Percentiles rank a stretch among this genome's conserved stretches.
Conservation (phyloP, 2,888 invertebrate species). For the Alentia gelatinosa region DNA sequence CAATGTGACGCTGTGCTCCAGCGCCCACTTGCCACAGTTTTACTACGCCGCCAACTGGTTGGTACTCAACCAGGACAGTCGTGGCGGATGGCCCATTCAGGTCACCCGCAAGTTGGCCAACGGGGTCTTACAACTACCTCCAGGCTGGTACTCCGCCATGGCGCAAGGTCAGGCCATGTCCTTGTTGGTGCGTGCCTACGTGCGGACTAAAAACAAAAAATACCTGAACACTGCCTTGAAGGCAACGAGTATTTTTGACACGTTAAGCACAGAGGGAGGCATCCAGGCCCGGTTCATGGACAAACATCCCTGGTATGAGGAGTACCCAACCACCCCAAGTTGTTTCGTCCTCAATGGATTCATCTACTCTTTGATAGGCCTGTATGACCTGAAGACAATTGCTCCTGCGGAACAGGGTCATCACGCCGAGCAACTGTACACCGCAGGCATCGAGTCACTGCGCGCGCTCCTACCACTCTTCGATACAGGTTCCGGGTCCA, state of each 20-base stretch:
- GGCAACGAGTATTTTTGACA: conserved; percentile 88
- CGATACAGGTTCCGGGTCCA: conserved; percentile 95
- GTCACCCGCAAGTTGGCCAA: conserved; percentile 84
- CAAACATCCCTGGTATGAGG: conserved; percentile 96
- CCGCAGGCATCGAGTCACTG: conserved; percentile 85
- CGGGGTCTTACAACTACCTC: conserved; percentile 88
- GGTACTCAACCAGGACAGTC: conserved; percentile 89
- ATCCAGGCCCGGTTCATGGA: conserved; percentile 86
- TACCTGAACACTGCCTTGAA: conserved; percentile 91
- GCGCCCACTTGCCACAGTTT: conserved; percentile 94
- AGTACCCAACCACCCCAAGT: conserved; percentile 97
- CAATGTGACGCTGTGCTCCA: conserved; percentile 82
- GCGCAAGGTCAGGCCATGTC: conserved; percentile 97
- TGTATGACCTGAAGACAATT: conserved; percentile 93
- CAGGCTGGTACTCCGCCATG: conserved; percentile 99
- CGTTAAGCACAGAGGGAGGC: conserved; percentile 75
- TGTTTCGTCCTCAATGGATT: conserved; percentile 97
- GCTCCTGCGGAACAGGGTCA: conserved; percentile 86
- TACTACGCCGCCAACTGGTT: conserved; percentile 96
- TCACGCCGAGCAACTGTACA: conserved; percentile 71
- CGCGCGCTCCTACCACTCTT: conserved; percentile 93
- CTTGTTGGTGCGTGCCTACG: conserved; percentile 93
- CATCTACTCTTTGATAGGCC: conserved; percentile 96
- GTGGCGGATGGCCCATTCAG: conserved; percentile 96
- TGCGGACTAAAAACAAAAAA: conserved; percentile 84